Base-by-base conservation (phyloP, 2,113 vertebrate species). In the Sialia sialis region DNA sequence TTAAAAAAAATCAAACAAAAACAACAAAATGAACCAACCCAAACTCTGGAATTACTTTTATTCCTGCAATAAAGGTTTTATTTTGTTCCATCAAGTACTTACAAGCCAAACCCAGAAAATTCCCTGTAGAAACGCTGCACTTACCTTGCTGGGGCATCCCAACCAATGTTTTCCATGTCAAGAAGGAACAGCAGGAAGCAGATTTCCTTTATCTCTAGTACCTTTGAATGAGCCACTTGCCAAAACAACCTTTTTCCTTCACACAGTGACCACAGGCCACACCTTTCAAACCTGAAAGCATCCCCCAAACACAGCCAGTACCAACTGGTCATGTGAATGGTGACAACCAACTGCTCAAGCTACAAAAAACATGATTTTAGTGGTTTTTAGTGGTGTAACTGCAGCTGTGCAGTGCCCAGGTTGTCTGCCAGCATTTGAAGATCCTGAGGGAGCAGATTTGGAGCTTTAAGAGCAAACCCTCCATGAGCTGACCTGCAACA, bases 291-390 rank as follows among this genome's bases (percentile, higher is more conserved):
- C n/a, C 44, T 9, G 27, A 68, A 77, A 73, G 8, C 22, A 11
- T 2, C 2, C 38, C 18, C 30, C 13, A 21, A 2, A 2, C 1
- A 17, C 43, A 7, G 20, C 39, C 70, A 26, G 32, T 1, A 7
- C 22, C 7, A 5, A 16, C 3, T 10, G 66, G 41, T 12, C 41
- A 5, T 3, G 11, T 14, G 21, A 69, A 60, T 20, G 55, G 38
- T 18, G 27, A 22, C 12, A 54, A 12, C n/a, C 11, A 21, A n/a
- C 13, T 2, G 9, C 3, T 14, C 11, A 29, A 26, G 46, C 41
- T 16, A 7, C 15, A 20, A 17, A 5, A 41, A 30, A 4, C 6
- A 39, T 27, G 3, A 12, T 63, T 68, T 85, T n/a, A 9, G 4
- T 0, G 16, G 14, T 3, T 51, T 63, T 62, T n/a, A 29, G 34